Conservation (phyloP, 2,888 invertebrate genomes). For the Caenorhabditis auriculariae region DNA sequence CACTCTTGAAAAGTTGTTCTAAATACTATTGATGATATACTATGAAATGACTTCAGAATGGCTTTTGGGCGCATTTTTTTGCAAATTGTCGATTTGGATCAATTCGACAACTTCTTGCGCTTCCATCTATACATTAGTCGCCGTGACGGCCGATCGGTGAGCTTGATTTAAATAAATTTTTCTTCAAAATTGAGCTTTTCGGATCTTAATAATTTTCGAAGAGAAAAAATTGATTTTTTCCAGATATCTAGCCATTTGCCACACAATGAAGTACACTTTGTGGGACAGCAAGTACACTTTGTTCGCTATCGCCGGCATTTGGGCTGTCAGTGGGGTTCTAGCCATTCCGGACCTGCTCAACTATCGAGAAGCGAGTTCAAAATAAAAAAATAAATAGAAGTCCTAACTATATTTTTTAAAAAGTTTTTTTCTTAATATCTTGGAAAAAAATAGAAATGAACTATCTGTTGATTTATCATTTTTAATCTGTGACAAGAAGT, state of each 20-base stretch:
- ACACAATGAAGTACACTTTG: constrained; percentile 54
- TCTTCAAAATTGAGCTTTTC: not conserved
- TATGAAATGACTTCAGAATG: constrained; percentile 64
- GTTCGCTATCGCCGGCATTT: constrained; percentile 55
- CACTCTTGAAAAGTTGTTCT: no score
- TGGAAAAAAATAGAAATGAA: no score
- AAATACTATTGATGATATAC: no score
- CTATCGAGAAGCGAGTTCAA: constrained; percentile 46
- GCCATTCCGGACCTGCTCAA: constrained; percentile 57
- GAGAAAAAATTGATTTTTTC: constrained; percentile 3
- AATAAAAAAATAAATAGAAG: no score
- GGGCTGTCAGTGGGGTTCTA: constrained; percentile 52
- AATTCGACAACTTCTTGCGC: constrained; percentile 62
- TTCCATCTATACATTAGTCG: constrained; percentile 63
- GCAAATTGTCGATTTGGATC: constrained; percentile 61
- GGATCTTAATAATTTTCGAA: not conserved
- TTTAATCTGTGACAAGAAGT: no score
- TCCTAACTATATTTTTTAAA: no score
- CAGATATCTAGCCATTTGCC: constrained; percentile 60
- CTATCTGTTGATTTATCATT: no score
- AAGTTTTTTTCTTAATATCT: no score
- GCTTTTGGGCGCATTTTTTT: constrained; percentile 59
- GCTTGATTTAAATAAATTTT: not conserved
- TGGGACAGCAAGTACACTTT: constrained; percentile 55
- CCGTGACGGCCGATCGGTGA: constrained; percentile 61